phyloP scores from a whole-genome alignment of 2,888 invertebrate genomes.

The Latrodectus hesperus region DNA sequence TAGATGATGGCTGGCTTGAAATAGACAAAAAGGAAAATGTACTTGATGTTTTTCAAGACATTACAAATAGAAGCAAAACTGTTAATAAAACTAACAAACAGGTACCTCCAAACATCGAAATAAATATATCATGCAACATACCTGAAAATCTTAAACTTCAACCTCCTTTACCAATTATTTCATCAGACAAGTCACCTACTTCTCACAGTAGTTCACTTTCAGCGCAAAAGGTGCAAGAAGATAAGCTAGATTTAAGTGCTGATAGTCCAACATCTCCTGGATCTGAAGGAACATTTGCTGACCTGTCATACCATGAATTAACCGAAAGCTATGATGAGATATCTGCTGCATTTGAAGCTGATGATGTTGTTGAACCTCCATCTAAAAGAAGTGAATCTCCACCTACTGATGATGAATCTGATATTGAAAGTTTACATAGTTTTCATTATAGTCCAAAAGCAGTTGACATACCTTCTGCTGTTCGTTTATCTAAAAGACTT shows the following conservation, averaged over 20 bases:
- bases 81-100: constrained; percentile 26
- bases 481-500: constrained; percentile 93
- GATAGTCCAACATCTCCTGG: constrained; percentile 65
- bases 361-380: constrained; percentile 69
- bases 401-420: constrained; percentile 84
- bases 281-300: constrained; percentile 64
- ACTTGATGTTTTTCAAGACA: constrained; percentile 51
- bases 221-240: constrained; percentile 47
- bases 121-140: constrained; percentile 29
- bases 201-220: constrained; percentile 55
- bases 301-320: constrained; percentile 66
- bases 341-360: constrained; percentile 33
- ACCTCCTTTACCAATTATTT: neutral
- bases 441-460: constrained; percentile 94
- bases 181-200: constrained; percentile 53
- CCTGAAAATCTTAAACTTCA: constrained; percentile 24
- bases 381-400: constrained; percentile 71
- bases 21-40: constrained; percentile 53
- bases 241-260: constrained; percentile 37
- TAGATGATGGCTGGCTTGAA: constrained; percentile 58
- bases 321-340: constrained; percentile 67
- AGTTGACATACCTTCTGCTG: constrained; percentile 95
- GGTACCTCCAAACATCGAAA: constrained; percentile 37
- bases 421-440: constrained; percentile 91
- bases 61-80: constrained; percentile 51